Evolutionary conservation across 2,113 vertebrate species (phyloP), one percentile per base, ranked within the genome.

Genomic region (Callipepla californica): DNA sequence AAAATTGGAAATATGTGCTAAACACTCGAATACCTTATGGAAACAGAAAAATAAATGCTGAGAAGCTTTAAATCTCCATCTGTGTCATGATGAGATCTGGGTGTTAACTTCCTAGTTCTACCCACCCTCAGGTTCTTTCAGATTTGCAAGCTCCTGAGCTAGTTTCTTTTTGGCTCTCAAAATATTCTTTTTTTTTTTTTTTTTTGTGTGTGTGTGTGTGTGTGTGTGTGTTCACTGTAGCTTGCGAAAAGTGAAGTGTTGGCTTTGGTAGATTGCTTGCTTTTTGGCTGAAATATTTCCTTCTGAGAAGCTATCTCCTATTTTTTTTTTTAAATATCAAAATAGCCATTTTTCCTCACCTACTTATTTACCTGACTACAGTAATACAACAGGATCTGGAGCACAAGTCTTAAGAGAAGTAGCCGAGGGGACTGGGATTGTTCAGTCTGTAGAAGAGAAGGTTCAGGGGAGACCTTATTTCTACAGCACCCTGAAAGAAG

Each of bases 141-240:
- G 30, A 40, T 32, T 80, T 86, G 28, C 21, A 26, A 42, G 67
- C 26, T 50, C 25, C 61, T 66, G 18, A 18, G 36, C 28, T 34
- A 21, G 28, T 30, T 75, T 81, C 0, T 0, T 36, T 67, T 85
- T 69, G 25, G 12, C 23, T 74, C 16, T 26, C 45, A 17, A 6
- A 79, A 81, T 47, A 55, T 74, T 68, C 30, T 47, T 85, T 5
- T 18, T 32, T 74, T 3, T 30, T 80, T 50, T 48, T 47, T 40
- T 40, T 40, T 40, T 40, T 40, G n/a, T n/a, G n/a, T n/a, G n/a
- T n/a, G n/a, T n/a, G n/a, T n/a, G n/a, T 40, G 10, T 40, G 10
- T 10, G 40, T 40, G 40, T 40, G 40, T 40, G 44, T 78, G 16
- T 80, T 45, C 74, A 34, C 16, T 9, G 20, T 22, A 80, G 30